A percentile compares a stretch with the other conserved stretches of the same genome.
phyloP scores from a whole-genome alignment of 2,797 vertebrate genomes.

The Brachyrhaphis roseni region DNA sequence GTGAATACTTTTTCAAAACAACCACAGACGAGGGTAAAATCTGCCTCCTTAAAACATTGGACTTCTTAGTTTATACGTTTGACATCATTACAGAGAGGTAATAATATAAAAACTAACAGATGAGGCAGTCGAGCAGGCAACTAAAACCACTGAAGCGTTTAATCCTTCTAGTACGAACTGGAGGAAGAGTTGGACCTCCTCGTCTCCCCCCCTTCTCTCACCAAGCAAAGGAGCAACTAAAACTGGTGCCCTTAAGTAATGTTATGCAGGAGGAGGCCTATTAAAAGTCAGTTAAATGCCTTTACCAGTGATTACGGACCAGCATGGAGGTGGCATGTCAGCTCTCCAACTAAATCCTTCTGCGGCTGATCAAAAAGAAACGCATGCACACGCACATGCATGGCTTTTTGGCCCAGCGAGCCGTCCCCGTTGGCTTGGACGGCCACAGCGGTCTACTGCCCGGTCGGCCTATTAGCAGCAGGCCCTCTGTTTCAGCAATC shows the following conservation, averaged over 20 bases:
- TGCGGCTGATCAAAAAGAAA: conserved; percentile 71
- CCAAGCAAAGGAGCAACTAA: conserved; percentile 39
- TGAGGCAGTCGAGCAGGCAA: conserved; percentile 34
- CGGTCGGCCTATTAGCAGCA: conserved; percentile 65
- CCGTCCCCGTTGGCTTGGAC: conserved; percentile 71
- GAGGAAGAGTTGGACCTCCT: conserved; percentile 25
- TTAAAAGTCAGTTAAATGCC: conserved; percentile 75
- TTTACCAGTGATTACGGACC: conserved; percentile 77
- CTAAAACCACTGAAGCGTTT: conserved; percentile 51
- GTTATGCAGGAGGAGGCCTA: conserved; percentile 65
- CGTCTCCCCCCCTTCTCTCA: conserved; percentile 38
- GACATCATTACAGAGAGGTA: conserved; percentile 26
- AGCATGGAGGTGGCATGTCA: conserved; percentile 62
- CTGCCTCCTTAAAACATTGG: neutral
- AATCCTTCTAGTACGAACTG: conserved; percentile 32
- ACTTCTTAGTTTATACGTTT: neutral
- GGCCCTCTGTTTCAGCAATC: conserved; percentile 78
- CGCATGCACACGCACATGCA: conserved; percentile 12
- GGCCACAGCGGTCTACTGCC: conserved; percentile 61
- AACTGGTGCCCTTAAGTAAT: conserved; percentile 56
- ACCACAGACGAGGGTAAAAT: neutral
- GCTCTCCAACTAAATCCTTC: conserved; percentile 67
- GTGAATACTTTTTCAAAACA: neutral
- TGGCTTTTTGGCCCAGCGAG: conserved; percentile 50
- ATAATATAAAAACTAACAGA: conserved; percentile 34